Evolutionary conservation across 2,113 vertebrate genomes (phyloP).

Genomic region (Hemiprocne comata): DNA sequence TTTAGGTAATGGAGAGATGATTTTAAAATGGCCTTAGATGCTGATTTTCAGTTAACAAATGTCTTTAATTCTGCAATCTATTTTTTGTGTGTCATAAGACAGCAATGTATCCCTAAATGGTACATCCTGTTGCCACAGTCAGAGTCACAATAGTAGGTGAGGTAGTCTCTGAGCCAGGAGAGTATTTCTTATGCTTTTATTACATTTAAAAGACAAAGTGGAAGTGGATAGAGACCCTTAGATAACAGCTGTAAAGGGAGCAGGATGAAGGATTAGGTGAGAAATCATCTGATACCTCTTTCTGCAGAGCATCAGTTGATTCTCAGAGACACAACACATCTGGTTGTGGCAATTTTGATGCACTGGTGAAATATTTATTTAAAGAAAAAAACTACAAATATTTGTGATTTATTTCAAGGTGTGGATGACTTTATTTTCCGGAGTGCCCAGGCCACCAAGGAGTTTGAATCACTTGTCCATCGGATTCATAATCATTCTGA

Average conservation of each 20-base stretch:
- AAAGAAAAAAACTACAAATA: not conserved
- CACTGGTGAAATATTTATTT: not conserved
- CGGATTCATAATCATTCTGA: constrained; percentile 85
- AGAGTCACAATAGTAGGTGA: not conserved
- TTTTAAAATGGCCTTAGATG: not conserved
- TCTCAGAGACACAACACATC: not conserved
- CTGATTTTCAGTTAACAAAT: not conserved
- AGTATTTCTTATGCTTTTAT: not conserved
- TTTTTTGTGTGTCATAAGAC: not conserved
- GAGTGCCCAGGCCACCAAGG: constrained; percentile 78
- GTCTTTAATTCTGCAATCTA: not conserved
- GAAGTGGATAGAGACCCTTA: not conserved
- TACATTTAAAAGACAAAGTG: not conserved
- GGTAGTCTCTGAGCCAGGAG: not conserved
- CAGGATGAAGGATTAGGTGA: not conserved
- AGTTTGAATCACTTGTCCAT: constrained; percentile 86
- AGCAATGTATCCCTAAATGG: not conserved
- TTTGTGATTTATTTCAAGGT: constrained; percentile 70
- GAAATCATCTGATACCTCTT: not conserved
- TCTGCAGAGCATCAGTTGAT: not conserved
- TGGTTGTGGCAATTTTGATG: not conserved
- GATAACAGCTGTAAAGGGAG: not conserved
- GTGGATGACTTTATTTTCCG: constrained; percentile 83
- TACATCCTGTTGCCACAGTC: not conserved
- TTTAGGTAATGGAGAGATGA: constrained; percentile 73